These are phyloP conservation scores for Mimas tiliae DNA, from an alignment of 2,888 invertebrate species.

Conservation along the genomic window DNA sequence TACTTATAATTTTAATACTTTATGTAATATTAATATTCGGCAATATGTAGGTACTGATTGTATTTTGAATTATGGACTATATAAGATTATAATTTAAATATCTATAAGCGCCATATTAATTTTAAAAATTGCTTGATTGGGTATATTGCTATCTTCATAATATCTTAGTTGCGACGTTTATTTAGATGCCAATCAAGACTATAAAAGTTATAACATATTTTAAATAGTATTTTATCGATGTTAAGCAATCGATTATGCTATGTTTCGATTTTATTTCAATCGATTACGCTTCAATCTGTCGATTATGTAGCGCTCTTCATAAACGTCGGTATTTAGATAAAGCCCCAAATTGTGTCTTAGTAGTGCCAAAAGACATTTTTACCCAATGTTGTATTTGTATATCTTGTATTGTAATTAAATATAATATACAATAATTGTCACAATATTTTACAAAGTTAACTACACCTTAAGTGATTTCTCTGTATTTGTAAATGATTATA, in stretches of 20 bases:
- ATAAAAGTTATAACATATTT: neutral
- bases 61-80: slow-evolving; percentile 23
- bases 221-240: neutral
- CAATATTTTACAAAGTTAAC: slow-evolving; percentile 27
- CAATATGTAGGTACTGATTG: slow-evolving; percentile 15
- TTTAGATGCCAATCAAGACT: neutral
- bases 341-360: slow-evolving; percentile 62
- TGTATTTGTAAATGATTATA: slow-evolving; percentile 28
- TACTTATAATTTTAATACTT: slow-evolving; percentile 31
- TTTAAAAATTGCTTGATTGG: slow-evolving; percentile 28
- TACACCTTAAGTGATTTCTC: slow-evolving; percentile 28
- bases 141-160: slow-evolving; percentile 9
- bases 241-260: neutral
- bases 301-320: slow-evolving; percentile 2
- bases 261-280: neutral
- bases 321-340: slow-evolving; percentile 20
- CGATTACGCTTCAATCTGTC: slow-evolving; percentile 3
- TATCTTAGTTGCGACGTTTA: slow-evolving; percentile 10
- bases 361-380: slow-evolving; percentile 65
- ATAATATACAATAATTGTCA: slow-evolving; percentile 26
- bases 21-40: slow-evolving; percentile 3
- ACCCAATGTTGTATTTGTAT: slow-evolving; percentile 49
- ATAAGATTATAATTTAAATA: slow-evolving; percentile 8
- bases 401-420: slow-evolving; percentile 41
- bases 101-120: slow-evolving; percentile 32